These are phyloP conservation scores for Colletes latitarsis DNA, from an alignment of 1,140 invertebrate genomes.

Conservation along the genomic window DNA sequence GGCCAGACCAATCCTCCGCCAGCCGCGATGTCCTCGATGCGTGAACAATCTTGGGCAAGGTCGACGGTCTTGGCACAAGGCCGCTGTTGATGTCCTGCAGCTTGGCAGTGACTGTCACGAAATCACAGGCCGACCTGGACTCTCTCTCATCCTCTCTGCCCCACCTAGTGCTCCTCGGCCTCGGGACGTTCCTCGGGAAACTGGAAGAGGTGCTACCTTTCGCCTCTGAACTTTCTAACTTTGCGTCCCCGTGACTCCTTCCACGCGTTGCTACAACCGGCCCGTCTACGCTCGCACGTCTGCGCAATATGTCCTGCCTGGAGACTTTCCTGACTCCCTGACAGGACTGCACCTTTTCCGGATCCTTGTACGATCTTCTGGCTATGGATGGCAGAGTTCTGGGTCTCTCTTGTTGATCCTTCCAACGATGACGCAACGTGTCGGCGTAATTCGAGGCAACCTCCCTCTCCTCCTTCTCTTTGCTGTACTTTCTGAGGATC, in stretches of 20 bases:
- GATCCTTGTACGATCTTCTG: conserved; percentile 44
- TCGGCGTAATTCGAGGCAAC: conserved; percentile 55
- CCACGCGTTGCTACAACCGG: neutral
- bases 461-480: conserved; percentile 53
- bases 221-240: conserved; percentile 47
- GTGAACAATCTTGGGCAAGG: conserved; percentile 73
- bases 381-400: conserved; percentile 71
- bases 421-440: conserved; percentile 46
- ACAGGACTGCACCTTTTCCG: conserved; percentile 26
- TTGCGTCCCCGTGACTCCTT: neutral
- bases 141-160: conserved; percentile 53
- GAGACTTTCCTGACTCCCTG: conserved; percentile 64
- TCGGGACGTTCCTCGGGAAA: conserved; percentile 39
- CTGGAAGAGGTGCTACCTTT: conserved; percentile 32
- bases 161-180: conserved; percentile 38
- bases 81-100: conserved; percentile 57
- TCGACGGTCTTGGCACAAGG: conserved; percentile 71
- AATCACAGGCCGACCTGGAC: conserved; percentile 69
- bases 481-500: conserved; percentile 65
- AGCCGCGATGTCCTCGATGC: conserved; percentile 43
- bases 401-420: conserved; percentile 53
- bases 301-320: conserved; percentile 74
- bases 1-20: conserved; percentile 38
- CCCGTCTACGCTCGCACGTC: conserved; percentile 67
- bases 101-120: conserved; percentile 55